Base-by-base conservation (phyloP, 2,113 vertebrate species). In the Oncorhynchus nerka region DNA sequence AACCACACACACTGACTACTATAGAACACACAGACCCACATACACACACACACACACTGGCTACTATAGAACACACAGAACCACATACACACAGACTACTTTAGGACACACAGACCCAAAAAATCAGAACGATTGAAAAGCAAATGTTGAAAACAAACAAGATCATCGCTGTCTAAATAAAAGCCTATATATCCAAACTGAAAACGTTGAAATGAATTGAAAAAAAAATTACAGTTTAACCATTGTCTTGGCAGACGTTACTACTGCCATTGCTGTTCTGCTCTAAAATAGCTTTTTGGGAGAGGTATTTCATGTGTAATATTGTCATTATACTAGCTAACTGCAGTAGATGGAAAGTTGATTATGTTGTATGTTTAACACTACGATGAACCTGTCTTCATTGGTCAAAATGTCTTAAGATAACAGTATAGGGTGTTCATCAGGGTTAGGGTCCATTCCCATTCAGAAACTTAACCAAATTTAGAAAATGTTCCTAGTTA, bases 221-320 rank as follows among this genome's bases (percentile, higher is more conserved):
- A 28, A 4, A 28, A 3, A 28, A 28, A 28, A 28, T 28, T 26
- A 2, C 28, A 3, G 28, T 28, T 6, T 55, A 55, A 19, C n/a
- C 15, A 11, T 16, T 3, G 59, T 22, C 15, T 62, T 62, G 12
- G 19, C 5, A 8, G n/a, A 16, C 2, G 59, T 62, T 62, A 62
- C 59, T 15, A 55, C 15, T 55, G 49, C 16, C 49, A 55, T 55
- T 55, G 49, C 15, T 20, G 59, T n/a, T n/a, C 19, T n/a, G 59
- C 59, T 62, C 20, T 32, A 67, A 64, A 55, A 39, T 30, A 39
- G 67, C 81, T 84, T 83, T 78, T 75, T 34, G 9, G 22, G 22
- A 67, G 73, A 70, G 57, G 7, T 26, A 78, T 78, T 78, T 65
- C 15, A 55, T 12, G 65, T 55, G 57, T 74, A 7, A 75, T 45